Percentiles rank a stretch among this genome's conserved stretches.
Conservation (phyloP, 1,140 invertebrate species). For the Pseudomyrmex cubaensis region DNA sequence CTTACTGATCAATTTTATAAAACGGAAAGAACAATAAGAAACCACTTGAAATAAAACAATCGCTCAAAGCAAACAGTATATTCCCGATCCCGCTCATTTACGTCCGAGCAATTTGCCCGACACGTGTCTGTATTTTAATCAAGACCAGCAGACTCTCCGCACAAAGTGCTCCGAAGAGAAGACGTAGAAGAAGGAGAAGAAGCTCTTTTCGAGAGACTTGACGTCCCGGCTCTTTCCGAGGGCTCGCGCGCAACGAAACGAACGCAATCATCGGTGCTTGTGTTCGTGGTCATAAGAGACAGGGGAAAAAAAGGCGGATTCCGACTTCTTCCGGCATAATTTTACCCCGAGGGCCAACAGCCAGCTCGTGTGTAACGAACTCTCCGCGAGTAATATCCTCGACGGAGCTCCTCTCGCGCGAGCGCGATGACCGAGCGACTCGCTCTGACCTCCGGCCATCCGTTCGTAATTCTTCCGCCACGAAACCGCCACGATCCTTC, state of each 20-base stretch:
- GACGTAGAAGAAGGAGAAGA: not conserved
- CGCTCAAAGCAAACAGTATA: slow-evolving; percentile 22
- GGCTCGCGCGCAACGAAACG: slow-evolving; percentile 31
- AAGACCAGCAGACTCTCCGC: not conserved
- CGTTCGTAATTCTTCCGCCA: slow-evolving; percentile 74
- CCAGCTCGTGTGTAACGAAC: slow-evolving; percentile 77
- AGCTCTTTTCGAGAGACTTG: slow-evolving; percentile 21
- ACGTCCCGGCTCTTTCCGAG: slow-evolving; percentile 8
- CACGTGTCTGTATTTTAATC: slow-evolving; percentile 36
- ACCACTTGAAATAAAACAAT: slow-evolving; percentile 14
- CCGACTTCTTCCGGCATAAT: slow-evolving; percentile 78
- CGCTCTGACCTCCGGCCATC: slow-evolving; percentile 77
- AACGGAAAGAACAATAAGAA: not conserved
- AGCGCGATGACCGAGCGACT: slow-evolving; percentile 75
- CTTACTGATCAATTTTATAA: not conserved
- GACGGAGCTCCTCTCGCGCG: slow-evolving; percentile 38
- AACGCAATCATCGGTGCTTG: slow-evolving; percentile 37
- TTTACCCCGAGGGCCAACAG: slow-evolving; percentile 72
- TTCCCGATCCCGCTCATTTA: not conserved
- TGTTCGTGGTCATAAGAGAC: slow-evolving; percentile 39
- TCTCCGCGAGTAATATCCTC: slow-evolving; percentile 75
- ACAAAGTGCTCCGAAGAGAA: not conserved
- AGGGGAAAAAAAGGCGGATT: slow-evolving; percentile 40
- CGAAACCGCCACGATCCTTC: slow-evolving; percentile 73
- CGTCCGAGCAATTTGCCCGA: slow-evolving; percentile 6